Base-by-base conservation (phyloP, 2,888 invertebrate genomes). In the Chymomyza procnemis region DNA sequence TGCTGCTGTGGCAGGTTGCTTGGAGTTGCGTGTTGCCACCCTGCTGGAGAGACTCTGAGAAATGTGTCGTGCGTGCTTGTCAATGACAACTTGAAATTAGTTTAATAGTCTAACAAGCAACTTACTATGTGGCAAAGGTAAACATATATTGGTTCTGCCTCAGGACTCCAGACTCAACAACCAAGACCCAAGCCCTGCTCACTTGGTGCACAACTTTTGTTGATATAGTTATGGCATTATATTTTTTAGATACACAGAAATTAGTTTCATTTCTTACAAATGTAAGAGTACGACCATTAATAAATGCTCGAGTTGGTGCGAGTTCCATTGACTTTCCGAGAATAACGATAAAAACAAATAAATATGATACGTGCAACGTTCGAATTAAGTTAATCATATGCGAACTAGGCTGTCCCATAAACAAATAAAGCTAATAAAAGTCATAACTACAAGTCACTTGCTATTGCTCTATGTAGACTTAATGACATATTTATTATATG, bases 81-180 rank as follows among this genome's bases (percentile, higher is more conserved):
- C 81, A 77, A 69, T 87, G 81, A 85, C 85, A 87, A 87, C 87
- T 82, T 75, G 85, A 82, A 87, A 82, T 82, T 82, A 87, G 81
- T 82, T 82, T 82, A 87, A 82, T 87, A 82, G 87, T 85, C 85
- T 73, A 69, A 85, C 71, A 41, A 41, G 1, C 26, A 77, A 66
- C 47, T 61, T 74, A 74, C 75, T 50, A 50, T 50, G n/a, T n/a
- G 69, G 61, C 67, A 73, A 60, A 80, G 78, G 67, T 75, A 80
- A 78, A 75, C 70, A 70, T 47, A 70, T 47, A 63, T 60, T 19
- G 19, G 18, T 50, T 41, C 34, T 41, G 34, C 34, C 34, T 41
- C 34, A 9, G 12, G 34, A 12, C 34, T 41, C 12, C 1, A 12
- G 34, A 41, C n/a, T n/a, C n/a, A n/a, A n/a, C n/a, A n/a, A n/a